phyloP scores from a whole-genome alignment of 2,797 vertebrate genomes.

The Enteromius treurensis region DNA sequence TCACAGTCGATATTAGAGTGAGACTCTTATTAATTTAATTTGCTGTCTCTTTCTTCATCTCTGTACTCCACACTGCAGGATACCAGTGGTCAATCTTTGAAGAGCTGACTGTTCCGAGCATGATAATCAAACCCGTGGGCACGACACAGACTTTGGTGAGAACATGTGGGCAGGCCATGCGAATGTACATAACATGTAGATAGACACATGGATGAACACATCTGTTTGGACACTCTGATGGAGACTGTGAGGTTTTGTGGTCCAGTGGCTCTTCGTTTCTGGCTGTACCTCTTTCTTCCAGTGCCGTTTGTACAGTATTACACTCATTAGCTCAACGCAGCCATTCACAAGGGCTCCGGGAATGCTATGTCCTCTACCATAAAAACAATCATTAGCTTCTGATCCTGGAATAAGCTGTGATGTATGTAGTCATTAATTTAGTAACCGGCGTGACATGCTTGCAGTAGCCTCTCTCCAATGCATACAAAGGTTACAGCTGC shows the following conservation, averaged over 20 bases:
- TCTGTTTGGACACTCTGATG: slow-evolving; percentile 13
- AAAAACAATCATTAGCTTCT: slow-evolving; percentile 45
- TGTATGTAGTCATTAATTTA: slow-evolving; percentile 45
- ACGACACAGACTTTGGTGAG: slow-evolving; percentile 52
- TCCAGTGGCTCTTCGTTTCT: slow-evolving; percentile 15
- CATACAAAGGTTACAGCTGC: slow-evolving; percentile 36
- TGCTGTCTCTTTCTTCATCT: slow-evolving; percentile 47
- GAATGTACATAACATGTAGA: slow-evolving; percentile 40
- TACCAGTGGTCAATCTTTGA: slow-evolving; percentile 86
- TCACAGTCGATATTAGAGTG: slow-evolving; percentile 77
- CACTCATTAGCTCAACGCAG: slow-evolving; percentile 39
- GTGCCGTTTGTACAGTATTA: slow-evolving; percentile 60
- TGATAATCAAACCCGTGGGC: slow-evolving; percentile 71
- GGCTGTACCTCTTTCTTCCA: slow-evolving; percentile 35
- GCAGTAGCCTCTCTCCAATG: slow-evolving; percentile 19
- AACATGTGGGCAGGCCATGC: neutral
- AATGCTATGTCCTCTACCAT: slow-evolving; percentile 46
- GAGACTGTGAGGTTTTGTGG: slow-evolving; percentile 21
- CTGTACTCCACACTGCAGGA: slow-evolving; percentile 68
- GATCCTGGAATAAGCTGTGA: slow-evolving; percentile 40
- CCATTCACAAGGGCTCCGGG: slow-evolving; percentile 44
- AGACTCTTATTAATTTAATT: slow-evolving; percentile 66
- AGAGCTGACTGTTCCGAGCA: slow-evolving; percentile 68
- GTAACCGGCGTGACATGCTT: slow-evolving; percentile 29
- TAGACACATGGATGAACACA: slow-evolving; percentile 16